Percentiles rank a stretch among this genome's conserved stretches.
These are phyloP conservation scores for Neelides sp. DNA, from an alignment of 1,140 invertebrate species.

Conservation along the genomic window DNA sequence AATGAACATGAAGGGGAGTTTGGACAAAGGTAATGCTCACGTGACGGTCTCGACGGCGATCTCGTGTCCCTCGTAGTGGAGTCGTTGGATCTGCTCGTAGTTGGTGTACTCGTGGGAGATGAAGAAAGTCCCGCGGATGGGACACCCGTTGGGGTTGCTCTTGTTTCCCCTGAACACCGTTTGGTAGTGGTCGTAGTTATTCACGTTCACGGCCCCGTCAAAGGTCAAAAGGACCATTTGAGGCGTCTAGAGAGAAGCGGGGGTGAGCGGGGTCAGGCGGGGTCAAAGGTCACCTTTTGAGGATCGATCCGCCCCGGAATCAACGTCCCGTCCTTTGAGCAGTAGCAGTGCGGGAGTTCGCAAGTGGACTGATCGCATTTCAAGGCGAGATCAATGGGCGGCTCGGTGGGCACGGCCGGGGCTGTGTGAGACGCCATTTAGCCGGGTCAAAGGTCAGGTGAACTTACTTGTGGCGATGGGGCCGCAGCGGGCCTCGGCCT, in stretches of 20 bases:
- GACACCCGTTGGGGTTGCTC: slow-evolving; percentile 78
- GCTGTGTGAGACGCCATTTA: no score
- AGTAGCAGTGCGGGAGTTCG: slow-evolving; percentile 78
- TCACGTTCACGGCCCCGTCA: slow-evolving; percentile 81
- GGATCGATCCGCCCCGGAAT: slow-evolving; percentile 69
- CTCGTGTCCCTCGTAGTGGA: slow-evolving; percentile 80
- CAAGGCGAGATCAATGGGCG: slow-evolving; percentile 59
- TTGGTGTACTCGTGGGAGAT: slow-evolving; percentile 89
- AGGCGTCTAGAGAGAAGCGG: slow-evolving; percentile 53
- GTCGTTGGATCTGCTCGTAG: slow-evolving; percentile 77
- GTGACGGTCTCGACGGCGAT: slow-evolving; percentile 81
- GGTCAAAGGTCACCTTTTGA: slow-evolving; percentile 50
- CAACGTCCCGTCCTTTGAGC: slow-evolving; percentile 75
- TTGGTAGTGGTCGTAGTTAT: slow-evolving; percentile 78
- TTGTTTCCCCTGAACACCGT: slow-evolving; percentile 65
- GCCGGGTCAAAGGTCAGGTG: no score
- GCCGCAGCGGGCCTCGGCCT: slow-evolving; percentile 78
- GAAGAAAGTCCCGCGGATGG: slow-evolving; percentile 84
- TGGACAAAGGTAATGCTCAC: slow-evolving; percentile 40
- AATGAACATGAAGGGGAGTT: neutral
- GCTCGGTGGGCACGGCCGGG: slow-evolving; percentile 61
- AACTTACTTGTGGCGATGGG: slow-evolving; percentile 68
- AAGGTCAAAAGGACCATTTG: slow-evolving; percentile 74
- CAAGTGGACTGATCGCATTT: slow-evolving; percentile 65
- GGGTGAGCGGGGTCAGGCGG: neutral